Conservation (phyloP, 2,113 vertebrate genomes). For the Rhizomys pruinosus region DNA sequence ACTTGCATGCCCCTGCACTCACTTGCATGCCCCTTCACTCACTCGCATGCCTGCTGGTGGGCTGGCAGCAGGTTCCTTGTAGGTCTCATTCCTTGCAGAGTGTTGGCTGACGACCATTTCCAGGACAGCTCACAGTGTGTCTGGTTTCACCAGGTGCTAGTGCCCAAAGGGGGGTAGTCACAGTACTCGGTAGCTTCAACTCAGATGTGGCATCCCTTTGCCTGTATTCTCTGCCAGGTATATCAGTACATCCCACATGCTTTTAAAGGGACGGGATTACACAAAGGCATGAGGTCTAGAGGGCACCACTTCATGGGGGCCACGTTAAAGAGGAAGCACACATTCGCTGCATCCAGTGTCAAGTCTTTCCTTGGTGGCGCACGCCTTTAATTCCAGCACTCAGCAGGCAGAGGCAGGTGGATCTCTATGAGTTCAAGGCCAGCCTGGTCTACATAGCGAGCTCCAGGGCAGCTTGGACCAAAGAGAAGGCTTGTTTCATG, state of each 20-base stretch:
- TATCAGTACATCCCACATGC: neutral
- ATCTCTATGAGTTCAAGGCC: too few relatives aligned
- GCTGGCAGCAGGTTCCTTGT: too few relatives aligned
- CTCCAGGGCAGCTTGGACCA: too few relatives aligned
- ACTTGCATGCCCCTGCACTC: too few relatives aligned
- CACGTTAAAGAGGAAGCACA: neutral
- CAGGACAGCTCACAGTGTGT: neutral
- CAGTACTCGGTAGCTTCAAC: neutral
- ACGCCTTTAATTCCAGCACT: too few relatives aligned
- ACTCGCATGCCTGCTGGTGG: too few relatives aligned
- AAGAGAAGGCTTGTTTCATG: too few relatives aligned
- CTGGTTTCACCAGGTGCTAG: neutral
- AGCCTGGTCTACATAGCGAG: too few relatives aligned
- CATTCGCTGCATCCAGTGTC: neutral
- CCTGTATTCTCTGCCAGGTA: neutral
- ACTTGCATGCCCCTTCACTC: too few relatives aligned
- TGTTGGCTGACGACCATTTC: neutral
- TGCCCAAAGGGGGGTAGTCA: neutral
- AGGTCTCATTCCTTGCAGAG: neutral
- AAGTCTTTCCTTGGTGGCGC: too few relatives aligned
- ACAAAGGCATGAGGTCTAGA: neutral
- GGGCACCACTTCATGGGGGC: fast-evolving
- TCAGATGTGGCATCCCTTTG: neutral
- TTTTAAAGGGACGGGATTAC: neutral
- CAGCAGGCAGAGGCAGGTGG: too few relatives aligned